A percentile compares a stretch with the other conserved stretches of the same genome.
These are phyloP conservation scores for Laticauda laticaudata DNA, from an alignment of 2,113 vertebrate species.

Conservation along the genomic window DNA sequence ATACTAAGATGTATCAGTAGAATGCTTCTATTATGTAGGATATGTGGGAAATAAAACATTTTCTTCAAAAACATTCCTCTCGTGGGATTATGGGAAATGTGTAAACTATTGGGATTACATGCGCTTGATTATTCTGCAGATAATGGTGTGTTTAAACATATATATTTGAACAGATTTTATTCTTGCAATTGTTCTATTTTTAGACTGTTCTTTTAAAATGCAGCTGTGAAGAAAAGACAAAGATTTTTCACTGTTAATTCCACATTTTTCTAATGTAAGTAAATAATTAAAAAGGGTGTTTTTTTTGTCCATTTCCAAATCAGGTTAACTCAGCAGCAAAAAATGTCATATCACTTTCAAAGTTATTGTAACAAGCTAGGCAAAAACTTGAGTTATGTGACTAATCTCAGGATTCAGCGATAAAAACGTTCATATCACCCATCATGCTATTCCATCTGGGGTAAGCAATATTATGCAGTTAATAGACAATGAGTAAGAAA, in stretches of 20 bases:
- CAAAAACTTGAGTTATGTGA: background rate
- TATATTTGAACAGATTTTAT: background rate
- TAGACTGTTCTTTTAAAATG: background rate
- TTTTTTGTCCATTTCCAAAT: background rate
- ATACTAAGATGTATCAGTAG: background rate
- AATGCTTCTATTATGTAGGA: background rate
- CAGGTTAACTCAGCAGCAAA: background rate
- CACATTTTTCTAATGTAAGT: background rate
- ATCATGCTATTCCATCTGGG: background rate
- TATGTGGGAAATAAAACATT: background rate
- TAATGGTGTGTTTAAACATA: background rate
- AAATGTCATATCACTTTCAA: background rate
- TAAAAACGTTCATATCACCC: background rate
- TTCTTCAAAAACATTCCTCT: background rate
- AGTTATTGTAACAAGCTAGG: background rate
- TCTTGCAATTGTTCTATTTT: background rate
- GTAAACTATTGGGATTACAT: background rate
- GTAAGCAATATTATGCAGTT: background rate
- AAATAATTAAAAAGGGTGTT: background rate
- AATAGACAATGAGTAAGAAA: background rate
- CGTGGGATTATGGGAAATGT: background rate
- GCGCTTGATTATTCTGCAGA: background rate
- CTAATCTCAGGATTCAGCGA: background rate
- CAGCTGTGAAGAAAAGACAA: background rate
- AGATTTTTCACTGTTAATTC: background rate